Evolutionary conservation across 2,797 vertebrate species (phyloP).

Genomic region (Chiloscyllium punctatum): DNA sequence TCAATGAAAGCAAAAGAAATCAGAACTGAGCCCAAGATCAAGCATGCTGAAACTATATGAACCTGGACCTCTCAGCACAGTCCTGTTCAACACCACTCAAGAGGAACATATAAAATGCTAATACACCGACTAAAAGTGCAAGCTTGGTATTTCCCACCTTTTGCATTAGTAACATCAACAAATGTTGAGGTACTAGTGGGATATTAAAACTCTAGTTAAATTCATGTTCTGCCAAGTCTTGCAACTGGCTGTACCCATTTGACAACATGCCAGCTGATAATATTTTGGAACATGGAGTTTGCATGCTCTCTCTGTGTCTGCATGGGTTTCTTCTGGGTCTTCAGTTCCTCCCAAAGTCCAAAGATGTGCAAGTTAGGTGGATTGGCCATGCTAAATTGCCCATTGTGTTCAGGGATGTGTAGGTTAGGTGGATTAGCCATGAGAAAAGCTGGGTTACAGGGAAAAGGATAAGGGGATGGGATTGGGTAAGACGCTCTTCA

Average conservation of each 20-base stretch:
- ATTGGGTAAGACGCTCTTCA: no score
- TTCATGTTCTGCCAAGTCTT: not conserved
- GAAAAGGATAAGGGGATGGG: no score
- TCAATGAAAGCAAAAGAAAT: not conserved
- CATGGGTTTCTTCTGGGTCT: no score
- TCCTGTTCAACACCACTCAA: not conserved
- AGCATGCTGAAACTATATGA: not conserved
- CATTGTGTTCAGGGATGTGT: no score
- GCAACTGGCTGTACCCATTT: not conserved
- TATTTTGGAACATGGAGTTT: not conserved
- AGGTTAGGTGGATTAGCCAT: no score
- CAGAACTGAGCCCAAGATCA: not conserved
- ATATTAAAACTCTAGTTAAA: not conserved
- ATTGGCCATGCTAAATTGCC: no score
- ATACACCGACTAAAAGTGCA: not conserved
- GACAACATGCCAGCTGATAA: not conserved
- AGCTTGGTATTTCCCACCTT: not conserved
- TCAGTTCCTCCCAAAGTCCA: no score
- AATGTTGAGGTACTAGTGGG: not conserved
- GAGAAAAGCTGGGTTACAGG: no score
- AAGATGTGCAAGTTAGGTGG: no score
- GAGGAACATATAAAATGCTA: not conserved
- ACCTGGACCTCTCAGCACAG: not conserved
- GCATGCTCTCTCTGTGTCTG: no score
- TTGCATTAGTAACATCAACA: not conserved